Percentiles rank a stretch among this genome's conserved stretches.
phyloP scores from a whole-genome alignment of 2,113 vertebrate genomes.

The Crocuta crocuta region DNA sequence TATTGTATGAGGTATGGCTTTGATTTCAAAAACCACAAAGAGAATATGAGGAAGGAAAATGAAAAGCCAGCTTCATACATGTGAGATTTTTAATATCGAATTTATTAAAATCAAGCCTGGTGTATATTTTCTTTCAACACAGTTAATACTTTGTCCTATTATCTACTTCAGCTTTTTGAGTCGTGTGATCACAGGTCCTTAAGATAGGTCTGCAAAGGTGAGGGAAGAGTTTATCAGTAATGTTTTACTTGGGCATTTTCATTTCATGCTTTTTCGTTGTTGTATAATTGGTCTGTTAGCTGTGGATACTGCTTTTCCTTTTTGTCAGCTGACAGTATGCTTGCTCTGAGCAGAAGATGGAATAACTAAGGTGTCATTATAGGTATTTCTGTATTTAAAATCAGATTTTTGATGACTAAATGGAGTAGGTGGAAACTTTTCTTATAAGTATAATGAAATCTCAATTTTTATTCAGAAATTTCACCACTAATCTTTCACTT shows the following conservation, averaged over 20 bases:
- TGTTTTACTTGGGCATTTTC: neutral
- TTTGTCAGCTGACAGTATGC: neutral
- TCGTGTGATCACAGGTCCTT: neutral
- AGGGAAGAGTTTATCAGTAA: neutral
- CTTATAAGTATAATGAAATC: slow-evolving; percentile 76
- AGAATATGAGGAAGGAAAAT: neutral
- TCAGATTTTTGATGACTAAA: slow-evolving; percentile 77
- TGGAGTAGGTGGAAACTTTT: slow-evolving; percentile 78
- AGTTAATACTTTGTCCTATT: neutral
- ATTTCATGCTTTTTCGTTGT: neutral
- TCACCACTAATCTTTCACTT: slow-evolving; percentile 64
- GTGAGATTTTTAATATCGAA: neutral
- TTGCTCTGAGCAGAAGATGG: neutral
- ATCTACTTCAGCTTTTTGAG: neutral
- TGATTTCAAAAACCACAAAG: neutral
- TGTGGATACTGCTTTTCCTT: neutral
- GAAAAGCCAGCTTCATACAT: neutral
- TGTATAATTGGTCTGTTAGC: neutral
- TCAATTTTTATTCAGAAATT: slow-evolving; percentile 76
- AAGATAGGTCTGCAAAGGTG: neutral
- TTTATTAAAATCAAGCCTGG: neutral
- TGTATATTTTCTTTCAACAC: neutral
- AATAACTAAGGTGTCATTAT: slow-evolving; percentile 28
- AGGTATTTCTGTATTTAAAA: slow-evolving; percentile 71
- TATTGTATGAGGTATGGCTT: neutral